phyloP scores from a whole-genome alignment of 2,113 vertebrate species.

The Esox niger region DNA sequence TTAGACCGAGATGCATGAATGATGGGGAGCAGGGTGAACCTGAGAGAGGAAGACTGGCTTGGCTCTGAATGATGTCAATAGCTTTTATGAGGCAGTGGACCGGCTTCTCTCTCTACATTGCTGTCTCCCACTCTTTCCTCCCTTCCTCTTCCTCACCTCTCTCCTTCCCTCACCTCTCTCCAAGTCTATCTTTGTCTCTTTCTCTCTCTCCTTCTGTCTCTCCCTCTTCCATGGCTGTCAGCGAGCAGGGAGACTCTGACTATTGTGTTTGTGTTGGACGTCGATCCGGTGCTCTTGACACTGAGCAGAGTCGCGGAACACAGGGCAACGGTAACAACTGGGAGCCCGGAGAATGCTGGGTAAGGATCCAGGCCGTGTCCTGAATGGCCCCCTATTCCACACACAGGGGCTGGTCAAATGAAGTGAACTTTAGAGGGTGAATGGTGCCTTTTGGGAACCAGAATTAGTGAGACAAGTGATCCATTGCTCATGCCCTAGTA shows the following conservation, averaged over 20 bases:
- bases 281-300: slow-evolving; percentile 40
- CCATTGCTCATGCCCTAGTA: too few species aligned
- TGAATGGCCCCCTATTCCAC: background rate
- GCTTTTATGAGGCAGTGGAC: slow-evolving; percentile 35
- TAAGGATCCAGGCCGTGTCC: slow-evolving; percentile 8
- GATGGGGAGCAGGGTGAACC: slow-evolving; percentile 47
- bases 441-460: background rate
- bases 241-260: slow-evolving; percentile 24
- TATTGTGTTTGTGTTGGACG: slow-evolving; percentile 64
- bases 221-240: slow-evolving; percentile 22
- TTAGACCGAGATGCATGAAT: slow-evolving; percentile 25
- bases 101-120: slow-evolving; percentile 22
- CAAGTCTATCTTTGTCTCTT: too few species aligned
- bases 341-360: slow-evolving; percentile 50
- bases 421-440: background rate
- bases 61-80: slow-evolving; percentile 57
- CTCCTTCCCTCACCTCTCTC: background rate
- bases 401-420: background rate
- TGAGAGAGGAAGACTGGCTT: slow-evolving; percentile 50
- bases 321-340: slow-evolving; percentile 16
- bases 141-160: background rate
- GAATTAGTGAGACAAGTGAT: too few species aligned
- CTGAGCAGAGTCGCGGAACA: slow-evolving; percentile 55
- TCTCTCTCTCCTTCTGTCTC: background rate
- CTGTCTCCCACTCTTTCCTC: background rate